Evolutionary conservation across 2,113 vertebrate genomes (phyloP), one percentile per base, ranked within the genome.

Genomic region (Meleagris gallopavo): DNA sequence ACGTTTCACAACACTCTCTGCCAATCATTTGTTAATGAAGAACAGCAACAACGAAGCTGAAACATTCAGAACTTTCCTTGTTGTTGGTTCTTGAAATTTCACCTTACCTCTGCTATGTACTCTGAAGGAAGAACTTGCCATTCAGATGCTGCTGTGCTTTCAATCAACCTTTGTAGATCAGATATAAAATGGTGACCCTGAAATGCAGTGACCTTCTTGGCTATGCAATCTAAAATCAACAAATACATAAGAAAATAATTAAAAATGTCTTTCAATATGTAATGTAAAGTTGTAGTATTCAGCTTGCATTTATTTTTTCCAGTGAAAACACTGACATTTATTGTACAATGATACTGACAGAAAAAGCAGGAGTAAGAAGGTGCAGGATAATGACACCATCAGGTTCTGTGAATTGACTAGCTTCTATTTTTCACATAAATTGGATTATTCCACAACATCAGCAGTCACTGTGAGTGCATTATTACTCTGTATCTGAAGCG

Each of bases 11-110:
- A 6, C 25, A 46, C 18, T 18, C 61, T n/a, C 24, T 86, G 64
- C 52, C 87, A 87, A 22, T 84, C 34, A 90, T 69, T 91, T 81
- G 48, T 64, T 90, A 83, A 88, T 57, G 72, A 91, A 83, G 57
- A 83, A 48, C 11, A 57, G 38, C 34, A 38, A 67, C 55, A 83
- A 70, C 13, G 10, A 69, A 83, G 34, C 40, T 83, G n/a, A 76
- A 62, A 38, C 55, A 62, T 40, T 15, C 24, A 76, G 55, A 70
- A 83, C 21, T 81, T 95, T 25, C 16, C 72, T 91, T 88, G 21
- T 64, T 74, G 81, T 58, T 13, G 12, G 94, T 55, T 92, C 34
- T 83, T 95, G 72, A 88, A 74, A 36, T 78, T 24, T 4, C 38
- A 64, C 32, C 36, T 85, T 71, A 36, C 48, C 24, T 86, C 57